phyloP scores from a whole-genome alignment of 1,140 invertebrate species.

The Drosophila lacertosa region DNA sequence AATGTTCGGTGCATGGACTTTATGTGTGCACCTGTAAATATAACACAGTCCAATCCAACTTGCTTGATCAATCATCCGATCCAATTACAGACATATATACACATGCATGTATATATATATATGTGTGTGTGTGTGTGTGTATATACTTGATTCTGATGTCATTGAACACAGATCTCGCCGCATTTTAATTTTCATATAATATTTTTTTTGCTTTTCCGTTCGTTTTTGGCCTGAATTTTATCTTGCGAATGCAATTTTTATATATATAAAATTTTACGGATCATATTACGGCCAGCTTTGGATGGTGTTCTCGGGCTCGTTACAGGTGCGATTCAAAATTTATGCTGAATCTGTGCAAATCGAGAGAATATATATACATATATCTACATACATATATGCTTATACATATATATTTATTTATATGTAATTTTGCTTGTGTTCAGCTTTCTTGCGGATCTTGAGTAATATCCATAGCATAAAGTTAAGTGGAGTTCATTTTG shows the following conservation, averaged over 20 bases:
- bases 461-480: no score
- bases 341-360: slow-evolving; percentile 51
- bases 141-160: slow-evolving; percentile 42
- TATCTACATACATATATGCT: background rate
- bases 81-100: slow-evolving; percentile 16
- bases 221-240: slow-evolving; percentile 50
- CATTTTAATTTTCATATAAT: slow-evolving; percentile 26
- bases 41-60: background rate
- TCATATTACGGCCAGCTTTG: slow-evolving; percentile 37
- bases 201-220: slow-evolving; percentile 39
- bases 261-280: slow-evolving; percentile 32
- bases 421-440: background rate
- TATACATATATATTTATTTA: background rate
- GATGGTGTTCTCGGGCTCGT: slow-evolving; percentile 18
- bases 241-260: slow-evolving; percentile 51
- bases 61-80: slow-evolving; percentile 20
- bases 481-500: no score
- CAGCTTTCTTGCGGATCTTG: slow-evolving; percentile 8
- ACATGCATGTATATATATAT: background rate
- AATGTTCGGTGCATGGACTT: slow-evolving; percentile 19
- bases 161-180: slow-evolving; percentile 47
- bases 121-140: slow-evolving; percentile 19
- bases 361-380: slow-evolving; percentile 11
- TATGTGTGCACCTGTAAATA: slow-evolving; percentile 21
- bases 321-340: slow-evolving; percentile 14